Conservation (phyloP, 2,797 vertebrate species). For the Ispidina picta region DNA sequence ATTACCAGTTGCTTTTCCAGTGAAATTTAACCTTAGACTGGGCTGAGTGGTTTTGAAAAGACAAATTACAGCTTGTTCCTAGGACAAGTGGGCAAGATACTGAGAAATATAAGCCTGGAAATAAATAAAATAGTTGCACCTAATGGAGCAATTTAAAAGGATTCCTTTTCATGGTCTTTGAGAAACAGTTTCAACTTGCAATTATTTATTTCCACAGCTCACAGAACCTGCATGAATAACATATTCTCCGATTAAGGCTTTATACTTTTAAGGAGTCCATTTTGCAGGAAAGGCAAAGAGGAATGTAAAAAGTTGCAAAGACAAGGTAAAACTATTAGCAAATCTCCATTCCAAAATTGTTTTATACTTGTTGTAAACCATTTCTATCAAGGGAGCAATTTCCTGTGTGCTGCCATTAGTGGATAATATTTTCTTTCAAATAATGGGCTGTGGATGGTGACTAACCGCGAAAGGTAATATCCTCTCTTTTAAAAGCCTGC, state of each 20-base stretch:
- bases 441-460: constrained; percentile 49
- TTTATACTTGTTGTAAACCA: constrained; percentile 46
- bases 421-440: constrained; percentile 64
- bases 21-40: constrained; percentile 15
- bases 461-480: constrained; percentile 51
- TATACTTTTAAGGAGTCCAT: constrained; percentile 24
- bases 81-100: neutral
- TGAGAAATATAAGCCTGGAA: constrained; percentile 22
- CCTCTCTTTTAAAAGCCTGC: constrained; percentile 51
- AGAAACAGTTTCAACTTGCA: constrained; percentile 45
- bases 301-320: constrained; percentile 39
- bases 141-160: constrained; percentile 42
- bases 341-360: constrained; percentile 34
- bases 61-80: constrained; percentile 7
- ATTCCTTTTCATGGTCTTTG: constrained; percentile 53
- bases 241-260: constrained; percentile 19
- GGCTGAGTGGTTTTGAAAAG: constrained; percentile 40
- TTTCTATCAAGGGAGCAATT: constrained; percentile 56
- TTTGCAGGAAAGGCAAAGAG: constrained; percentile 52
- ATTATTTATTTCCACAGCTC: constrained; percentile 40
- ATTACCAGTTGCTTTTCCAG: neutral
- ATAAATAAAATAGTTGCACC: constrained; percentile 43
- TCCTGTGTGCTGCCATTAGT: constrained; percentile 57
- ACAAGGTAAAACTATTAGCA: constrained; percentile 36
- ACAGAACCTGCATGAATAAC: constrained; percentile 29